Base-by-base conservation (phyloP, 2,888 invertebrate genomes). In the Mellilla xanthometata region DNA sequence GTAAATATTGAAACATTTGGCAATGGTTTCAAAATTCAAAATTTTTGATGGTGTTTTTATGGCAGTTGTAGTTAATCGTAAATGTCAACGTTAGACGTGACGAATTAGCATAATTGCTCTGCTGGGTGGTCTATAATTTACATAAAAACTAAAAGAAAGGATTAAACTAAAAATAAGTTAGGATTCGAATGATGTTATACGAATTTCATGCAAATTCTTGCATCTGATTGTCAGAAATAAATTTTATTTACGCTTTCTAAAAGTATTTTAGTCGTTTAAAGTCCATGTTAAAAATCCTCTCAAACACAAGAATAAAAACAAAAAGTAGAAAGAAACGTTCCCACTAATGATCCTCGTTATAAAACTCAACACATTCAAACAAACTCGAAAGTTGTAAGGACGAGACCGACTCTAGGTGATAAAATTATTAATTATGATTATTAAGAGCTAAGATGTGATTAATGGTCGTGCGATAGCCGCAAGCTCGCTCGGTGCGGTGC, bases 341-440 rank as follows among this genome's bases (percentile, higher is more conserved):
- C n/a, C 27, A 36, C 40, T 46, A 46, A 46, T 46, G 46, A 40
- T 11, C 31, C 33, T 28, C 34, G 36, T 45, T 40, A 40, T 34
- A 39, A 33, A 34, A 30, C 39, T 23, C 13, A 10, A 22, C 30
- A 39, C 39, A 40, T 46, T 40, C 31, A 40, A 32, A 40, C 26
- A 30, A 8, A 27, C 30, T 28, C 26, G 30, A 33, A 29, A 39
- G 38, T 39, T 46, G 15, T 46, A 40, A 46, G 46, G 46, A 47
- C 24, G 7, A 24, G 24, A n/a, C 40, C 41, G 41, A 29, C 33
- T 47, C 28, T 45, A 78, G 78, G 81, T 84, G 83, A 82, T 84
- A 84, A 83, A 78, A 77, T 81, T 81, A 84, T 81, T 82, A 84
- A 86, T 81, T 82, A 81, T 75, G 72, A 81, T 84, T 79, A 82